Base-by-base conservation (phyloP, 2,797 vertebrate species). In the Trachops cirrhosus region DNA sequence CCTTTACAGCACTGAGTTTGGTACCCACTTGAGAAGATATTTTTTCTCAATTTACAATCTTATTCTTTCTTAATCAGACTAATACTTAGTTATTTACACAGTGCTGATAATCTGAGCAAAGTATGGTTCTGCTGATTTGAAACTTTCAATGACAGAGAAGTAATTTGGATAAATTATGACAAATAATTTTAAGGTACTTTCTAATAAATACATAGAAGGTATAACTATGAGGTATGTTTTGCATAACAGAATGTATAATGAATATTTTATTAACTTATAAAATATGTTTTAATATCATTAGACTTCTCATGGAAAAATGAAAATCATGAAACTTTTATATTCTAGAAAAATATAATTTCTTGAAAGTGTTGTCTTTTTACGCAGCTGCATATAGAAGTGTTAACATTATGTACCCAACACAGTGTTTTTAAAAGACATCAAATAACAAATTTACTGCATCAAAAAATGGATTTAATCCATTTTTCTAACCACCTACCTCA, bases 61-160 rank as follows among this genome's bases (percentile, higher is more conserved):
- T 39, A 71, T 93, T 93, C 24, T 97, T 67, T 93, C 88, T 89
- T 41, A 95, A 86, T 92, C 84, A 91, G 26, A 73, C 14, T 96
- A 92, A 91, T 97, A 75, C 16, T 82, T 74, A 74, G 62, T 90
- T 74, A 71, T 44, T 44, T 96, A 77, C 4, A 85, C 3, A 57
- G 24, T 59, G 62, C 9, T 86, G 32, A 82, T 97, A 91, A 93
- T 85, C 59, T 80, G 26, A 68, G 68, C 52, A 82, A 74, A 50
- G 5, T 78, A 64, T 95, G 41, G 4, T 57, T 71, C 44, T 86
- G 19, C 41, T 79, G 41, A 64, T 88, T 96, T 83, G 39, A 97
- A 97, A 64, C 19, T 80, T 79, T 80, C 41, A 89, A 88, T 73
- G 41, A 87, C 10, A 94, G 92, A 93, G 21, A 75, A 83, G 91